Evolutionary conservation across 2,888 invertebrate genomes (phyloP), one percentile per base, ranked within the genome.

Genomic region (Campoletis raptor): DNA sequence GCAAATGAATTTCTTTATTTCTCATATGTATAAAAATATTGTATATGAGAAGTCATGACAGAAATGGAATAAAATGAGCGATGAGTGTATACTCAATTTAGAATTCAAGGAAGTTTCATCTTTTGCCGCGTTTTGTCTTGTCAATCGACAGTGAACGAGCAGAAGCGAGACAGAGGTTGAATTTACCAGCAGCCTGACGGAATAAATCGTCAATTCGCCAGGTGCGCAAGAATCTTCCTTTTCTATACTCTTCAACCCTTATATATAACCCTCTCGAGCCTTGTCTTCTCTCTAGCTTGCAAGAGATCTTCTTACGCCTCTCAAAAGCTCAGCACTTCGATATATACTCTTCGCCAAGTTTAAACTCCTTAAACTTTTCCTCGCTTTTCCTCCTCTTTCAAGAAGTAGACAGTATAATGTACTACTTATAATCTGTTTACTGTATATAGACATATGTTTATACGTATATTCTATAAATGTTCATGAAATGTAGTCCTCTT

Each of bases 181-280:
- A 52, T 52, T 66, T 72, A 69, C 48, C 57, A 12, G 85, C 79
- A 66, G 83, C 87, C 85, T 88, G 88, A 88, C 90, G 88, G 88
- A 89, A 91, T 92, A 92, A 90, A 92, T 92, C 90, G 90, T 86
- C 90, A 88, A 90, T 90, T 88, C 88, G 78, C 89, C 83, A 83
- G 77, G 67, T 73, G 81, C 54, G 70, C 74, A 73, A 66, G 52
- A 64, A 48, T 54, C 57, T 66, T 83, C 42, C 40, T 40, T 36
- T 36, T 36, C 36, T 54, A 30, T 52, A 66, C 54, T 36, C 64
- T 45, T 42, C 42, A 48, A 40, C 52, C 24, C 18, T 70, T 52
- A 74, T 57, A 74, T 40, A 74, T 37, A 57, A 74, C 57, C 74
- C 57, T 12, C 40, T 79, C 61, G 67, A 82, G 42, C 77, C 69